A percentile compares a stretch with the other conserved stretches of the same genome.
These are phyloP conservation scores for Xyrauchen texanus DNA, from an alignment of 2,113 vertebrate genomes.

Conservation along the genomic window DNA sequence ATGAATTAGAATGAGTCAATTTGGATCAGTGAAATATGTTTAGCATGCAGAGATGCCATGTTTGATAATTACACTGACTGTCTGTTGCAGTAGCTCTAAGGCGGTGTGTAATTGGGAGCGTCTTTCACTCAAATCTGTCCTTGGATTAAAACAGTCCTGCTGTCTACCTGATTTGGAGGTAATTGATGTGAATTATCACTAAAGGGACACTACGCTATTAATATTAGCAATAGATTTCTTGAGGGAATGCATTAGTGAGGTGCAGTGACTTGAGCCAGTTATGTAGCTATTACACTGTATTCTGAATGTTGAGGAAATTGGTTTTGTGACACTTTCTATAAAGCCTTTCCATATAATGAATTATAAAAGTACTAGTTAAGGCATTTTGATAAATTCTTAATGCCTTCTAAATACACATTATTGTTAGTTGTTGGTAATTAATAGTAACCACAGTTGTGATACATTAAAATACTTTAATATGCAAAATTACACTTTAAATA, in stretches of 20 bases:
- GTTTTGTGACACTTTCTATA: too few relatives aligned
- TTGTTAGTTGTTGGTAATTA: too few relatives aligned
- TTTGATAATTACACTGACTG: slow-evolving; percentile 11
- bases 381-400: too few relatives aligned
- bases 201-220: slow-evolving; percentile 22
- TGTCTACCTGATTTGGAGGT: slow-evolving; percentile 14
- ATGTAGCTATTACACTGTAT: too few relatives aligned
- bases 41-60: slow-evolving; percentile 17
- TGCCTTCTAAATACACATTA: too few relatives aligned
- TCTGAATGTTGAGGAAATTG: too few relatives aligned
- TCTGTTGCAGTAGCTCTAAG: slow-evolving; percentile 14
- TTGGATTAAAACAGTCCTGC: slow-evolving; percentile 18
- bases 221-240: slow-evolving; percentile 24
- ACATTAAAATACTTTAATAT: too few relatives aligned
- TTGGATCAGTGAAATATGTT: slow-evolving; percentile 15
- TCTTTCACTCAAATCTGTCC: slow-evolving; percentile 21
- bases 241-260: not conserved
- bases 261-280: not conserved
- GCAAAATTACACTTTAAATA: too few relatives aligned
- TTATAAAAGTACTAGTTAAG: too few relatives aligned
- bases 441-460: too few relatives aligned
- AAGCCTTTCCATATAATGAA: too few relatives aligned
- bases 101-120: slow-evolving; percentile 21
- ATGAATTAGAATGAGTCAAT: slow-evolving; percentile 23
- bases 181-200: slow-evolving; percentile 22